Base-by-base conservation (phyloP, 2,888 invertebrate genomes). In the Spilosoma lubricipeda region DNA sequence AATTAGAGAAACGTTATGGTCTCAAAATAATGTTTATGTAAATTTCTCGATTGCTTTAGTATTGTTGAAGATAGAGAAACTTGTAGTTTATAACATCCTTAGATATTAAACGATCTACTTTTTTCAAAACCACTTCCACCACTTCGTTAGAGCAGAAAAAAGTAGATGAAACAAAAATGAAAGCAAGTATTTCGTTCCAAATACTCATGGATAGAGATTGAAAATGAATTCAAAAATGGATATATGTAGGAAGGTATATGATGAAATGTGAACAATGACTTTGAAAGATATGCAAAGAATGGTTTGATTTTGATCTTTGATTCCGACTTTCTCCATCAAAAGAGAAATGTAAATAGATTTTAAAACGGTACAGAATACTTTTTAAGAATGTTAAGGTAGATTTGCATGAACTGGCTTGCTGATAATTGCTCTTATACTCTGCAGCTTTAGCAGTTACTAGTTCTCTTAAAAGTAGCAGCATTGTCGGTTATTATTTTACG, bases 31-130 rank as follows among this genome's bases (percentile, higher is more conserved):
- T 77, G 75, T 74, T 81, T 86, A 91, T 90, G 87, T 85, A 86
- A 90, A 91, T 91, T 87, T 86, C 76, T 84, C 81, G 85, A 86
- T 86, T 72, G 80, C 78, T 70, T 75, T 70, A 74, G 82, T 86
- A 87, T 82, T 85, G 80, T 85, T 86, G 85, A 90, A 85, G 86
- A 81, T 78, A 76, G 87, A 89, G 86, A 90, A 89, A 89, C 84
- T 88, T 81, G 82, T 85, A 88, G 85, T 88, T 88, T 83, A 88
- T 87, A 69, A 83, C 77, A 88, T 80, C 82, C 82, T 81, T 78
- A 72, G 68, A 36, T 59, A 30, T 65, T 75, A 45, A 39, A 45
- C 8, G 8, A 36, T 36, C 33, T 33, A 33, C 33, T 33, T 33
- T 33, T 33, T 33, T 33, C 33, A 3, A 33, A 1, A 3, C 33